phyloP scores from a whole-genome alignment of 2,888 invertebrate species.

The Parnassius glacialis region DNA sequence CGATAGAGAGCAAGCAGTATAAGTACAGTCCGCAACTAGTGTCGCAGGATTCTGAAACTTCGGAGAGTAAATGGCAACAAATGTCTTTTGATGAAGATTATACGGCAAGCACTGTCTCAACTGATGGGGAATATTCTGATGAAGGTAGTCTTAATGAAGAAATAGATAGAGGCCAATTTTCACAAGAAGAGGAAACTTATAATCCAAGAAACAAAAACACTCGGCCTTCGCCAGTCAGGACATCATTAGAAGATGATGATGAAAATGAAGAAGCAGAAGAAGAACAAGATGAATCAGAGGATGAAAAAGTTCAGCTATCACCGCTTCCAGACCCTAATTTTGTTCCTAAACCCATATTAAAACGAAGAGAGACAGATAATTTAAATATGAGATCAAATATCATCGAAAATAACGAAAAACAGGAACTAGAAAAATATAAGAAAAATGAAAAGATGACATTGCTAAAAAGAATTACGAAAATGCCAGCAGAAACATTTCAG shows the following conservation, averaged over 20 bases:
- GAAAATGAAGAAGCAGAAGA: constrained; percentile 66
- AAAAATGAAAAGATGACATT: constrained; percentile 63
- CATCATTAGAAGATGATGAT: constrained; percentile 56
- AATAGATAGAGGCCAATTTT: constrained; percentile 50
- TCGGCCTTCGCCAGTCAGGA: constrained; percentile 47
- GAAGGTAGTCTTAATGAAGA: constrained; percentile 62
- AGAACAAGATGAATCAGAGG: constrained; percentile 67
- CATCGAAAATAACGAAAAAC: constrained; percentile 42
- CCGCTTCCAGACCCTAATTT: constrained; percentile 86
- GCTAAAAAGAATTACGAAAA: constrained; percentile 69
- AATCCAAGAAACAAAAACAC: constrained; percentile 82
- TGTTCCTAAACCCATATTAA: constrained; percentile 89
- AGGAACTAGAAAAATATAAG: constrained; percentile 47
- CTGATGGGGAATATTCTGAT: constrained; percentile 70
- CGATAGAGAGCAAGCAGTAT: constrained; percentile 45
- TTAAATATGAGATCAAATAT: constrained; percentile 30
- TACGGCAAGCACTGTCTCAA: constrained; percentile 83
- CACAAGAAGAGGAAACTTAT: constrained; percentile 83
- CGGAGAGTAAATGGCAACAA: constrained; percentile 71
- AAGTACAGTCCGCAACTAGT: constrained; percentile 48
- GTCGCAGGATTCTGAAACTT: constrained; percentile 53
- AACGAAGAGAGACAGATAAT: constrained; percentile 76
- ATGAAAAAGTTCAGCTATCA: constrained; percentile 80
- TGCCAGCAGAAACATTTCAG: constrained; percentile 46
- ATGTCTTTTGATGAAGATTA: constrained; percentile 82